Evolutionary conservation across 2,113 vertebrate genomes (phyloP).

Genomic region (Anoplopoma fimbria): DNA sequence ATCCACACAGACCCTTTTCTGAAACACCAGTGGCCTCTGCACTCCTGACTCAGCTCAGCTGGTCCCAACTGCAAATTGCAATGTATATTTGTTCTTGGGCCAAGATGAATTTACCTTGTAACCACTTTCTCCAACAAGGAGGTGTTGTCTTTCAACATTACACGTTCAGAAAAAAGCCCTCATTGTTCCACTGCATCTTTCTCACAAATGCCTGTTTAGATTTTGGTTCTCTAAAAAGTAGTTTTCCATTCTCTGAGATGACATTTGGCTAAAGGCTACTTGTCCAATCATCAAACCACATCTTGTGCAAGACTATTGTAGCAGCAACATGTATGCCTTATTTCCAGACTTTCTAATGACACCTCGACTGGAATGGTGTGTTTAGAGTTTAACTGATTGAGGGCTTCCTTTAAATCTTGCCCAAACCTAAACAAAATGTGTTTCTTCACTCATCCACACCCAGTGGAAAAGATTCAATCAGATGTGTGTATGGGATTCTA

Average conservation of each 20-base stretch:
- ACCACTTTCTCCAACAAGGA: conserved; percentile 41
- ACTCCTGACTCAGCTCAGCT: conserved; percentile 29
- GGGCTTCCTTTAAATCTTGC: conserved; percentile 79
- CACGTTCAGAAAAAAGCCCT: conserved; percentile 30
- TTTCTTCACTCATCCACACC: conserved; percentile 74
- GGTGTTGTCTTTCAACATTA: conserved; percentile 55
- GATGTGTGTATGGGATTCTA: conserved; percentile 50
- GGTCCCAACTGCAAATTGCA: conserved; percentile 64
- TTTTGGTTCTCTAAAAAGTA: conserved; percentile 65
- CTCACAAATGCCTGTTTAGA: conserved; percentile 71
- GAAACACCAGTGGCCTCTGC: conserved; percentile 24
- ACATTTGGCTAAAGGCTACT: conserved; percentile 70
- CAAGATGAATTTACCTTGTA: conserved; percentile 68
- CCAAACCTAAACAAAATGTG: conserved; percentile 80
- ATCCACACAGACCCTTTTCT: neutral
- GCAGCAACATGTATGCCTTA: conserved; percentile 63
- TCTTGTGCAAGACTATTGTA: conserved; percentile 71
- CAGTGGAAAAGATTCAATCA: conserved; percentile 68
- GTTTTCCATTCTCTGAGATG: conserved; percentile 69
- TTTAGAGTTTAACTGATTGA: conserved; percentile 81
- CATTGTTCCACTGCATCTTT: conserved; percentile 68
- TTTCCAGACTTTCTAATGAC: conserved; percentile 76
- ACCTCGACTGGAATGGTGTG: conserved; percentile 77
- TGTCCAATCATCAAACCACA: conserved; percentile 76
- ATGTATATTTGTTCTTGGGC: conserved; percentile 72